These are phyloP conservation scores for Abramis brama DNA, from an alignment of 2,113 vertebrate species.

Conservation along the genomic window DNA sequence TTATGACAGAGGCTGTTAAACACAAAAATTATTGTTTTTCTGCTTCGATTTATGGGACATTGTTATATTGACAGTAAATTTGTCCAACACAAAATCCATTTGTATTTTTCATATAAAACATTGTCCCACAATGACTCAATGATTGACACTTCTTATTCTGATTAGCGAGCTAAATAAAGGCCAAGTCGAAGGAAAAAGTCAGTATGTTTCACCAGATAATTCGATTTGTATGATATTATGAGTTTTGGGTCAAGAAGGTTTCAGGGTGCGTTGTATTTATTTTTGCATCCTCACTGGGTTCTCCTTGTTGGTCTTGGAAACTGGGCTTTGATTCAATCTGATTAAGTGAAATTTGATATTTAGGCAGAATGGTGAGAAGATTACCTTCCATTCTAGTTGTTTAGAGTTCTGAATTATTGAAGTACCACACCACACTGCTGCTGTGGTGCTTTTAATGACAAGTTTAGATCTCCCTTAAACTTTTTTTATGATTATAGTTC, in stretches of 20 bases:
- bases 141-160: not conserved
- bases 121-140: not conserved
- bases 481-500: not conserved
- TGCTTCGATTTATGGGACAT: not conserved
- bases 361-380: not conserved
- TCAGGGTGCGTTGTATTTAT: not conserved
- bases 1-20: not conserved
- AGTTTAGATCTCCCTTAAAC: not conserved
- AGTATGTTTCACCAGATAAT: not conserved
- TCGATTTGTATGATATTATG: not conserved
- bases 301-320: not conserved
- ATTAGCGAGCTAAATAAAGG: not conserved
- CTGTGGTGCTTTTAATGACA: not conserved
- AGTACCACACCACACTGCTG: not conserved
- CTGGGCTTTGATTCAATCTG: not conserved
- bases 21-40: not conserved
- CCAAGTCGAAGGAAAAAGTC: not conserved
- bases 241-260: not conserved
- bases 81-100: not conserved
- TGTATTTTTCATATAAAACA: not conserved
- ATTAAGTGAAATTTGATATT: conserved; percentile 17
- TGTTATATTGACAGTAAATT: not conserved
- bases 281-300: not conserved
- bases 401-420: conserved; percentile 4
- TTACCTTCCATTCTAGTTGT: not conserved